phyloP scores from a whole-genome alignment of 2,888 invertebrate species.

The Rutpela maculata region DNA sequence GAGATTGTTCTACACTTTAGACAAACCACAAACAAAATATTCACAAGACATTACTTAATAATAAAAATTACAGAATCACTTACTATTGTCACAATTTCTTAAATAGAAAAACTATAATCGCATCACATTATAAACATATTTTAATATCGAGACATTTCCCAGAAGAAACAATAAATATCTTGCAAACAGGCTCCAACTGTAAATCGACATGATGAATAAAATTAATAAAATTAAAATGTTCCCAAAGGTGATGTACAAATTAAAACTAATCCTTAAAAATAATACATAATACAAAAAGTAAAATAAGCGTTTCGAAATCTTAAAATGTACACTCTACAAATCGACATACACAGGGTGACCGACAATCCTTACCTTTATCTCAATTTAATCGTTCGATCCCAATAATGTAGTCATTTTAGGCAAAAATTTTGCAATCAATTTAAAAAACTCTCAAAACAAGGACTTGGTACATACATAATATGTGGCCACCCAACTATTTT shows the following conservation, averaged over 20 bases:
- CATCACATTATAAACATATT: constrained; percentile 17
- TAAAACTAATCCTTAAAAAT: constrained; percentile 34
- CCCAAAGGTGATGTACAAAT: constrained; percentile 32
- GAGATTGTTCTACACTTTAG: constrained; percentile 56
- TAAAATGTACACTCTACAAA: constrained; percentile 33
- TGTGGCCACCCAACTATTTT: too few relatives aligned
- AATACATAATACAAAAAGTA: constrained; percentile 36
- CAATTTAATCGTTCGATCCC: too few relatives aligned
- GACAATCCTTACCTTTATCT: neutral
- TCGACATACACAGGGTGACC: constrained; percentile 9
- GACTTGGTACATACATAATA: too few relatives aligned
- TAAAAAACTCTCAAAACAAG: too few relatives aligned
- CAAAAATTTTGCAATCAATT: too few relatives aligned
- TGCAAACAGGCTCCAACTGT: constrained; percentile 5
- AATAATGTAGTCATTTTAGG: too few relatives aligned
- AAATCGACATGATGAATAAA: neutral
- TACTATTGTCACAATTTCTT: constrained; percentile 33
- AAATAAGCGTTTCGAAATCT: constrained; percentile 39
- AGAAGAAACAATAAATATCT: constrained; percentile 32
- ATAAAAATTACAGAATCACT: constrained; percentile 31
- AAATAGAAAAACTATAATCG: constrained; percentile 22
- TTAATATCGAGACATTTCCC: constrained; percentile 31
- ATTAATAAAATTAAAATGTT: constrained; percentile 23
- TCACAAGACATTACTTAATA: constrained; percentile 34
- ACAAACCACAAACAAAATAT: constrained; percentile 53